phyloP scores from a whole-genome alignment of 1,140 invertebrate species.

The Camponotus pennsylvanicus region DNA sequence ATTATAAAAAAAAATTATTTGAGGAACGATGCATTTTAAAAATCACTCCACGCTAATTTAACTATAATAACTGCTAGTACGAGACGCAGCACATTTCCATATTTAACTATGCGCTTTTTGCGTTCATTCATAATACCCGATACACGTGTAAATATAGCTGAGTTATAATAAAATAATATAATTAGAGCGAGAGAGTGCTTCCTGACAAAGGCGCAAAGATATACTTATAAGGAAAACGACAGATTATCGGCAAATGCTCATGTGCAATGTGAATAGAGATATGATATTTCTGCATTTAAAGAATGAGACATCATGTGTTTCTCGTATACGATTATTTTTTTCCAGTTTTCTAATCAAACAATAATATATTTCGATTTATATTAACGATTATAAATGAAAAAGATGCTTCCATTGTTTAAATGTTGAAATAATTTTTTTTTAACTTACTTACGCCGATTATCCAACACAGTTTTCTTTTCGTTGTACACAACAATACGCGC shows the following conservation, averaged over 20 bases:
- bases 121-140: slow-evolving; percentile 13
- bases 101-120: slow-evolving; percentile 18
- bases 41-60: neutral
- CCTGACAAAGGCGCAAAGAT: slow-evolving; percentile 23
- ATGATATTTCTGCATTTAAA: slow-evolving; percentile 4
- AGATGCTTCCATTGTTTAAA: neutral
- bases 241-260: neutral
- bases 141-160: slow-evolving; percentile 58
- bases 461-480: neutral
- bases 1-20: slow-evolving; percentile 30
- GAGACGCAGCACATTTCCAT: slow-evolving; percentile 24
- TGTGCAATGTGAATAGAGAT: slow-evolving; percentile 17
- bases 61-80: slow-evolving; percentile 1
- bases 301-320: neutral
- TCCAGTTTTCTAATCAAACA: neutral
- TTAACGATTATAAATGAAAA: neutral
- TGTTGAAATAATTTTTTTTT: slow-evolving; percentile 18
- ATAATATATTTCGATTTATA: too few relatives aligned
- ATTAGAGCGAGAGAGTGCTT: slow-evolving; percentile 48
- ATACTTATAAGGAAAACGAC: neutral
- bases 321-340: neutral
- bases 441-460: neutral
- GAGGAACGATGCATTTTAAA: slow-evolving; percentile 7
- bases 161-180: slow-evolving; percentile 38
- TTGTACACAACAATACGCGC: slow-evolving; percentile 7